Evolutionary conservation across 2,797 vertebrate species (phyloP).

Genomic region (Anomalospiza imberbis): DNA sequence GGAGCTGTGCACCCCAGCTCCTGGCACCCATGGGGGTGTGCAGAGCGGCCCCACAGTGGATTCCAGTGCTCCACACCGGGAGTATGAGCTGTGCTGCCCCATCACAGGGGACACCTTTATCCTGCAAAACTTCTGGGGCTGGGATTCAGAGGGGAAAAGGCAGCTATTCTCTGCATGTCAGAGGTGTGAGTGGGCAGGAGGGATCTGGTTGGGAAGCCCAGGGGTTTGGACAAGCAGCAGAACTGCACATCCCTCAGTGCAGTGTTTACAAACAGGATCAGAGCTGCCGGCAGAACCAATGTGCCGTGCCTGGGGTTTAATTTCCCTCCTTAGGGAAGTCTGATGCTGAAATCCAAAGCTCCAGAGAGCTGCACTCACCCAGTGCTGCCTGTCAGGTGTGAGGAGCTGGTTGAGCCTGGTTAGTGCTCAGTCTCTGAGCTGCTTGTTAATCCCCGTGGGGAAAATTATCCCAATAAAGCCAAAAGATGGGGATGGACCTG

Average conservation of each 20-base stretch:
- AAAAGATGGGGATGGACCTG: not conserved
- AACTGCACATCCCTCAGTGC: fast-evolving
- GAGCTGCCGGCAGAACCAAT: not conserved
- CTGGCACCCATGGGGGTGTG: not conserved
- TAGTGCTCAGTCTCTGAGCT: not conserved
- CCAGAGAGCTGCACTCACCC: not conserved
- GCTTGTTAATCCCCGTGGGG: fast-evolving
- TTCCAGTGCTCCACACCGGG: not conserved
- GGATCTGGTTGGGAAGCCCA: fast-evolving
- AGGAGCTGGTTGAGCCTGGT: not conserved
- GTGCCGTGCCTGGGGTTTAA: not conserved
- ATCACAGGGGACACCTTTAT: fast-evolving
- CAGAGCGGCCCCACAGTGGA: fast-evolving
- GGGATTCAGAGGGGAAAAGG: not conserved
- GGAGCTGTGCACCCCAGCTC: not conserved
- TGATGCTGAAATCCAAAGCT: not conserved
- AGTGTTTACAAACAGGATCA: not conserved
- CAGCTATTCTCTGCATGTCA: fast-evolving
- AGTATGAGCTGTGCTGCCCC: not conserved
- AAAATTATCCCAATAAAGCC: not conserved
- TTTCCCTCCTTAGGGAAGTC: not conserved
- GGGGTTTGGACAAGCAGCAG: not conserved
- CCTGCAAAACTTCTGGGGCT: not conserved
- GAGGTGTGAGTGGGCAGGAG: not conserved
- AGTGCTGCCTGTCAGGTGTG: not conserved